Conservation (phyloP, 1,140 invertebrate species). For the Cyphomyrmex costatus region DNA sequence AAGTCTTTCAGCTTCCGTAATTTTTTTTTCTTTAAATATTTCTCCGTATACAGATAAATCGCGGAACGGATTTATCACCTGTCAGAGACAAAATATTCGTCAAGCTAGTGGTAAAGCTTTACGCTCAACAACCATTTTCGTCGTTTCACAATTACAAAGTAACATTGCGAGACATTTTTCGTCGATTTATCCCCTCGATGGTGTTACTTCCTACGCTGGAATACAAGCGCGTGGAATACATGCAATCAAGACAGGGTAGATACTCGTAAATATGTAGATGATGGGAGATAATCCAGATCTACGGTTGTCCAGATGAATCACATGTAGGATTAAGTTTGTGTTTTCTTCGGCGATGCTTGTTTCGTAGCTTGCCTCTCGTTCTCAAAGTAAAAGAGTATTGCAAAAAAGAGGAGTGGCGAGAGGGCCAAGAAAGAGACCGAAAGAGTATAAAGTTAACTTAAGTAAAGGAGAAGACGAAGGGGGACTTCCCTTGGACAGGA, state of each 20-base stretch:
- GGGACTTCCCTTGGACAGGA: slow-evolving; percentile 75
- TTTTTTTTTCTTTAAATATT: not conserved
- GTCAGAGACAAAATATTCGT: not conserved
- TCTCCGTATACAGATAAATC: not conserved
- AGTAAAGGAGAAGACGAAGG: slow-evolving; percentile 79
- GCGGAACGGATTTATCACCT: not conserved
- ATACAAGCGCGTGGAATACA: slow-evolving; percentile 60
- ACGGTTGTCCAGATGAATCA: slow-evolving; percentile 78
- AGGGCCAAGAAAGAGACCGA: slow-evolving; percentile 59
- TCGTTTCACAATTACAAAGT: slow-evolving; percentile 50
- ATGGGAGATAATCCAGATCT: slow-evolving; percentile 83
- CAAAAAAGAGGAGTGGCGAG: slow-evolving; percentile 37
- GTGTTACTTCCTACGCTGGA: slow-evolving; percentile 69
- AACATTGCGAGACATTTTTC: not conserved
- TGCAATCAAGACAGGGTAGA: slow-evolving; percentile 77
- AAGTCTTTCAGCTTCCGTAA: not conserved
- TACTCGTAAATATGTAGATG: slow-evolving; percentile 83
- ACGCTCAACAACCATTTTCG: not conserved
- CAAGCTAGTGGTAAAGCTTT: not conserved
- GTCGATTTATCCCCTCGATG: slow-evolving; percentile 48
- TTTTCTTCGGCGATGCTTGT: slow-evolving; percentile 75
- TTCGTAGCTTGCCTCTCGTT: slow-evolving; percentile 65
- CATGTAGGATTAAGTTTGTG: slow-evolving; percentile 81
- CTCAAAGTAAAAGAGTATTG: slow-evolving; percentile 19
- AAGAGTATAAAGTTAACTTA: slow-evolving; percentile 81